Base-by-base conservation (phyloP, 2,113 vertebrate genomes). In the Dissostichus mawsoni region DNA sequence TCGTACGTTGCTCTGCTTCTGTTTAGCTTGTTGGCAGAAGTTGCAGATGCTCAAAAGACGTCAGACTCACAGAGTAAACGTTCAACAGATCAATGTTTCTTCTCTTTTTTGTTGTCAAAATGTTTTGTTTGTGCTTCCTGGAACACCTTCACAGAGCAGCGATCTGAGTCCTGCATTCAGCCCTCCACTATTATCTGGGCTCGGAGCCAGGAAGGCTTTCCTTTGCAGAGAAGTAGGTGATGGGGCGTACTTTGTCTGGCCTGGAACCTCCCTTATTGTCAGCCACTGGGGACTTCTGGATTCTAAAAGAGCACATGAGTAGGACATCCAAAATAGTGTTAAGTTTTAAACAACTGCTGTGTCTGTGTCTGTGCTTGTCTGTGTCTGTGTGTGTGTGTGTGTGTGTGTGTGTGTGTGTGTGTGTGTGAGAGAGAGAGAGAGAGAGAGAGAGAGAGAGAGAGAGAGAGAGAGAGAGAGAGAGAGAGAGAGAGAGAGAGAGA, bases 171-270 rank as follows among this genome's bases (percentile, higher is more conserved):
- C 69, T 72, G 67, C 65, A 70, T 82, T 72, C 76, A 81, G 75
- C 20, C 52, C 16, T 78, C 73, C 69, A 59, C 50, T 71, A 45
- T 61, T 84, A 64, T 87, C 87, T 87, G 80, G 90, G 88, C 86
- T 78, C 5, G 17, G 64, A 86, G 90, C 87, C 91, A 92, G 74
- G 82, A 73, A 85, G 89, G 86, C 69, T 90, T 89, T 79, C 90
- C 89, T 86, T 41, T 64, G 55, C 57, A 69, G 78, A 82, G 65
- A 69, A 84, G 82, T 66, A 86, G 77, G 78, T 87, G 80, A 90
- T 56, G 82, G 72, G 70, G 80, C 11, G 36, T 70, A 67, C 64
- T 87, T 87, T 86, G 85, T 90, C 84, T 87, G 72, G 79, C 68
- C 83, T 76, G 81, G 80, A 84, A 82, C 75, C 82, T 80, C 77